Evolutionary conservation across 2,113 vertebrate species (phyloP).

Genomic region (Pelecanoides urinatrix): DNA sequence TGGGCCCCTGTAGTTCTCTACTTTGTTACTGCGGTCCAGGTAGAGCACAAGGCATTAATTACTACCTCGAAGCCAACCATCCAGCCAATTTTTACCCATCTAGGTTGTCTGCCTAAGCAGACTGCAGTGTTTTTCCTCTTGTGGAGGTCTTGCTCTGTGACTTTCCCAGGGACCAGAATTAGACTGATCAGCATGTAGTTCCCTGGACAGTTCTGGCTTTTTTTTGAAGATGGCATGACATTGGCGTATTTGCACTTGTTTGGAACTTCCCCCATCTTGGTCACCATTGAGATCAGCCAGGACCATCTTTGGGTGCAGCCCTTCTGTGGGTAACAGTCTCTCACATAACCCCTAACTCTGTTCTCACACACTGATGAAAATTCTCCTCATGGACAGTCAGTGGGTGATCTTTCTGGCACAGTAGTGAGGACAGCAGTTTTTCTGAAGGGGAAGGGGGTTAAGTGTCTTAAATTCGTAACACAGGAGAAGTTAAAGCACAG

Average conservation of each 20-base stretch:
- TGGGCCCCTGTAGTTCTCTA: neutral
- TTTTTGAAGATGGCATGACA: neutral
- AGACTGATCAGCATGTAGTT: neutral
- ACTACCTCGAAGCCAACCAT: neutral
- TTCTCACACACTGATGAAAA: neutral
- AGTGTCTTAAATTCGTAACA: neutral
- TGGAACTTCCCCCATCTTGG: neutral
- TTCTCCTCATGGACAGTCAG: accelerated
- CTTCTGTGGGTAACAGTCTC: neutral
- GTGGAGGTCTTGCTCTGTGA: neutral
- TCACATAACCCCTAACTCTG: neutral
- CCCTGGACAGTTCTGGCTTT: neutral
- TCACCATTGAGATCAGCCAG: neutral
- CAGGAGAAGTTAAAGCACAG: neutral
- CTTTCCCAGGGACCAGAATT: neutral
- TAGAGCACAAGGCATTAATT: neutral
- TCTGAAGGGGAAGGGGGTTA: neutral
- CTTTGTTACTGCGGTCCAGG: neutral
- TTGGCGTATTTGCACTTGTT: neutral
- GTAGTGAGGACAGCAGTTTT: neutral
- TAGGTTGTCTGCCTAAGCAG: neutral
- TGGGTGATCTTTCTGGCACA: neutral
- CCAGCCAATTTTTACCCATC: neutral
- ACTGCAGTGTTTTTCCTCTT: neutral
- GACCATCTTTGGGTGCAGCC: neutral